Conservation (phyloP, 2,888 invertebrate species). For the Callimorpha dominula region DNA sequence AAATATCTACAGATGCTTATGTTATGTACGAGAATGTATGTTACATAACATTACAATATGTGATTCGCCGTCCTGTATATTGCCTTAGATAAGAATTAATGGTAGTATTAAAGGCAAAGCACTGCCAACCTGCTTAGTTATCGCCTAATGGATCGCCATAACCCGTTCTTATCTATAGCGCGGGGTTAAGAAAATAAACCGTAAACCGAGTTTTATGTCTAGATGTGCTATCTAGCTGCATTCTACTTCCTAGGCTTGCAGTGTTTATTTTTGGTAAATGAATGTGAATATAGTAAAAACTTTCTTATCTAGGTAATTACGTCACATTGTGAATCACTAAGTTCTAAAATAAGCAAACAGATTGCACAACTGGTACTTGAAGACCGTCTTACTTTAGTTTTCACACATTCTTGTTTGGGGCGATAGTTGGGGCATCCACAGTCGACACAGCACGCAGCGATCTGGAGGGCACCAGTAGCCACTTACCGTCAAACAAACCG, state of each 20-base stretch:
- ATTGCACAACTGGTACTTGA: neutral
- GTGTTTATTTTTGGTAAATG: neutral
- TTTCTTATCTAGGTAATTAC: neutral
- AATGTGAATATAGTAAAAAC: neutral
- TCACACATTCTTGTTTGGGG: neutral
- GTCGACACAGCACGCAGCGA: neutral
- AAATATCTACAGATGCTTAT: neutral
- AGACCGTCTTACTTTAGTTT: neutral
- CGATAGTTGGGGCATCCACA: neutral
- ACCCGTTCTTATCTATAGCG: constrained; percentile 16
- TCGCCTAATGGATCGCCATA: constrained; percentile 23
- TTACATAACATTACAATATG: neutral
- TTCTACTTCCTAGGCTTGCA: neutral
- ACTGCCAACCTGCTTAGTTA: constrained; percentile 13
- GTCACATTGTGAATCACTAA: neutral
- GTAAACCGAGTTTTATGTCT: constrained; percentile 7
- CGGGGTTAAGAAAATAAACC: constrained; percentile 15
- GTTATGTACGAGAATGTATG: neutral
- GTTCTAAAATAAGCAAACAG: too few relatives aligned
- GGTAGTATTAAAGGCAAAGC: constrained; percentile 15
- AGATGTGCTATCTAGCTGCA: constrained; percentile 8
- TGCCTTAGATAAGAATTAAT: constrained; percentile 16
- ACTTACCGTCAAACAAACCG: neutral
- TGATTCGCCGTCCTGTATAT: constrained; percentile 3
- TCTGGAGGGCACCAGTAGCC: neutral